These are phyloP conservation scores for Takifugu ocellatus DNA, from an alignment of 2,797 vertebrate genomes.

Conservation along the genomic window DNA sequence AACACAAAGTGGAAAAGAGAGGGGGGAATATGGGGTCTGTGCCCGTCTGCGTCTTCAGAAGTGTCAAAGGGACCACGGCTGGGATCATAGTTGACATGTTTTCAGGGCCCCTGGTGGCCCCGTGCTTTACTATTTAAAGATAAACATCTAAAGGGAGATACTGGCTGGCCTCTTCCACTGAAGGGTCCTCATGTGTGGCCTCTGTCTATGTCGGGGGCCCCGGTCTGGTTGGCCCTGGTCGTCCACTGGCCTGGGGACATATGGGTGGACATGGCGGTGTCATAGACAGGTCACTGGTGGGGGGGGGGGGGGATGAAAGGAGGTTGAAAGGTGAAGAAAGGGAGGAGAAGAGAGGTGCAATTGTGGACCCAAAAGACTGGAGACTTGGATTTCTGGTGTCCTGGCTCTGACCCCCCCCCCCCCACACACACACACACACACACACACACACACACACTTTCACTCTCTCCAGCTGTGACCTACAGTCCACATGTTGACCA, in stretches of 20 bases:
- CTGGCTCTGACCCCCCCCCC: background rate
- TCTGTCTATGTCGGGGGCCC: slow-evolving; percentile 35
- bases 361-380: slow-evolving; percentile 36
- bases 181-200: slow-evolving; percentile 45
- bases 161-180: slow-evolving; percentile 13
- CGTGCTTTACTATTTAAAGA: slow-evolving; percentile 16
- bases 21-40: slow-evolving; percentile 2
- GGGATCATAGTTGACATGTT: slow-evolving; percentile 26
- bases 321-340: slow-evolving; percentile 61
- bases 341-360: slow-evolving; percentile 50
- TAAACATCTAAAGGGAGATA: slow-evolving; percentile 33
- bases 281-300: slow-evolving; percentile 60
- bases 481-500: slow-evolving; percentile 90
- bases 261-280: slow-evolving; percentile 49
- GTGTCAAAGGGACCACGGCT: slow-evolving; percentile 24
- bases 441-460: background rate
- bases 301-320: slow-evolving; percentile 50
- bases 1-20: slow-evolving; percentile 21
- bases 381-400: background rate
- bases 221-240: slow-evolving; percentile 39
- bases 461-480: slow-evolving; percentile 56
- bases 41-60: slow-evolving; percentile 17
- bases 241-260: slow-evolving; percentile 52
- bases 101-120: slow-evolving; percentile 12
- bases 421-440: background rate